Conservation (phyloP, 2,888 invertebrate species). For the Macaria notata region DNA sequence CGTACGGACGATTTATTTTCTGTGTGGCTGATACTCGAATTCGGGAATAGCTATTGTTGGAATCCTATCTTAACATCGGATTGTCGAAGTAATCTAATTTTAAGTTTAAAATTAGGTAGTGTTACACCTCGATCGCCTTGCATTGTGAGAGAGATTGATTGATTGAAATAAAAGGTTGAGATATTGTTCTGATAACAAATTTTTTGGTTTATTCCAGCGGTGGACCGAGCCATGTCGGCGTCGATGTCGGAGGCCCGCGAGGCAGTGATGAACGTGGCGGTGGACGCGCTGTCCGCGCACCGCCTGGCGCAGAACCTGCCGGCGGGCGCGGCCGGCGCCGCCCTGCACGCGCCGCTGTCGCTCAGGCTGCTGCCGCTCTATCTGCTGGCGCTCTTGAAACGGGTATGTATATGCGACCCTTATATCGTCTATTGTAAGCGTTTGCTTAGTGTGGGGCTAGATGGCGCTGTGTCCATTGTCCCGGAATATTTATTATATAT, state of each 20-base stretch:
- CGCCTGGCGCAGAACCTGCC: conserved; percentile 83
- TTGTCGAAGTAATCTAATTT: too few species aligned
- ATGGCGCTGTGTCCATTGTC: too few species aligned
- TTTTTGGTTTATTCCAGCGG: conserved; percentile 82
- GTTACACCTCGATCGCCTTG: too few species aligned
- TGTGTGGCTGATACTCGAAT: too few species aligned
- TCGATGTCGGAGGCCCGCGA: conserved; percentile 96
- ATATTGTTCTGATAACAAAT: neutral
- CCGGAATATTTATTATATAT: too few species aligned
- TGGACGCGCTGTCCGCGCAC: conserved; percentile 86
- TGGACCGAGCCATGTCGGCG: conserved; percentile 93
- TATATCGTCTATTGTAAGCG: too few species aligned
- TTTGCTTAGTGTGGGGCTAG: too few species aligned
- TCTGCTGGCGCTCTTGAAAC: conserved; percentile 93
- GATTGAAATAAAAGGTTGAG: neutral
- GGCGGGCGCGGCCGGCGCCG: conserved; percentile 61
- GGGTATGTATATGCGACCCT: conserved; percentile 32
- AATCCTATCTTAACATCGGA: too few species aligned
- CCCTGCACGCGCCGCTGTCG: conserved; percentile 89
- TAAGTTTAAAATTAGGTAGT: too few species aligned
- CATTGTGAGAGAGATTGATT: too few species aligned
- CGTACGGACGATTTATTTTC: too few species aligned
- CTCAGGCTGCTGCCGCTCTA: conserved; percentile 93
- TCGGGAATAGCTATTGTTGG: too few species aligned
- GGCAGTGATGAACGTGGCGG: conserved; percentile 96